These are phyloP conservation scores for Prionailurus viverrinus DNA, from an alignment of 2,113 vertebrate genomes.

Conservation along the genomic window DNA sequence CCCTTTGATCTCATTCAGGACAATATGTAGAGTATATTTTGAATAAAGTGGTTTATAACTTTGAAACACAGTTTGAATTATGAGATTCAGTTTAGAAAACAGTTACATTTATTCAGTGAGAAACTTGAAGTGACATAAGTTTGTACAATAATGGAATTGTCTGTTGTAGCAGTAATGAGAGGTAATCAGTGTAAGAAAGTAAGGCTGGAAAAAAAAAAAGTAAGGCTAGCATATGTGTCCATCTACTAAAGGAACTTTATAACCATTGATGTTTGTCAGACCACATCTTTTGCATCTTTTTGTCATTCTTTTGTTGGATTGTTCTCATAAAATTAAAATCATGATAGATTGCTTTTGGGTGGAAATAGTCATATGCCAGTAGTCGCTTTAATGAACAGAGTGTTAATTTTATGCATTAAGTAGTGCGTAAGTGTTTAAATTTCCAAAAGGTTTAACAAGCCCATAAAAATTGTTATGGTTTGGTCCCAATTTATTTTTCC, in stretches of 20 bases:
- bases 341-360: background rate
- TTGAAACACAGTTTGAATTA: slow-evolving; percentile 39
- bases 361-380: background rate
- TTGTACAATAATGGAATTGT: background rate
- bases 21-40: background rate
- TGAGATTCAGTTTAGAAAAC: slow-evolving; percentile 46
- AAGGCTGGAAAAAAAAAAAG: no score
- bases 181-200: background rate
- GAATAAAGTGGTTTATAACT: background rate
- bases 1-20: background rate
- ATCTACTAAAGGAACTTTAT: background rate
- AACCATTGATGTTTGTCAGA: background rate
- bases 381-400: slow-evolving; percentile 4
- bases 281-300: background rate
- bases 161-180: background rate
- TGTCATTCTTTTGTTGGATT: slow-evolving; percentile 27
- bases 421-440: slow-evolving; percentile 43
- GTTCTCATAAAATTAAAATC: slow-evolving; percentile 18
- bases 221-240: background rate
- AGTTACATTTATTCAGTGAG: slow-evolving; percentile 30
- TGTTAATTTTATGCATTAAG: background rate
- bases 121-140: slow-evolving; percentile 17
- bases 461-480: slow-evolving; percentile 8
- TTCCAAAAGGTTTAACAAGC: background rate
- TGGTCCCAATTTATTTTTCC: background rate